These are phyloP conservation scores for Anolis apletophallus DNA, from an alignment of 2,797 vertebrate genomes.

Conservation along the genomic window DNA sequence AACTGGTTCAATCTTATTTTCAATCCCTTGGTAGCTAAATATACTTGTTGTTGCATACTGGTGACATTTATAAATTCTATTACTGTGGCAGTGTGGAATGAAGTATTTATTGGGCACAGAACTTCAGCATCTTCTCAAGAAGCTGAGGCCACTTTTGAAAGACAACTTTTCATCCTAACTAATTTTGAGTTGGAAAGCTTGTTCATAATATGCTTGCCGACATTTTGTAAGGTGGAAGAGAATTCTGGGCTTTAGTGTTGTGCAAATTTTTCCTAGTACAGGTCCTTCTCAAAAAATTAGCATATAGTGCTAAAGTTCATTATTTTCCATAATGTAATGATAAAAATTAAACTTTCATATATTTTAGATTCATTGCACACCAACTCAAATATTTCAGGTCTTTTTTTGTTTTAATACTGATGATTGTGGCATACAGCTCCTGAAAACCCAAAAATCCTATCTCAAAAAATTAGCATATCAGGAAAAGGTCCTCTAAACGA, in stretches of 20 bases:
- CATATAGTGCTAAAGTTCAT: too few relatives aligned
- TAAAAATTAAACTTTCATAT: too few relatives aligned
- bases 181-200: background rate
- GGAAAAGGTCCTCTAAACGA: too few relatives aligned
- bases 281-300: too few relatives aligned
- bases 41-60: background rate
- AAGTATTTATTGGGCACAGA: background rate
- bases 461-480: too few relatives aligned
- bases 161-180: background rate
- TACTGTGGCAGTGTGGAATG: background rate
- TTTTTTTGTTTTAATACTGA: too few relatives aligned
- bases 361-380: too few relatives aligned
- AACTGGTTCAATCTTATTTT: slow-evolving; percentile 25
- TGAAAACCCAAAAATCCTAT: too few relatives aligned
- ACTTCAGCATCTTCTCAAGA: background rate
- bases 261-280: background rate
- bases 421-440: too few relatives aligned
- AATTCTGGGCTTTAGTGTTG: background rate
- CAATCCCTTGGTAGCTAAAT: background rate
- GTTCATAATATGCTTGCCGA: too few relatives aligned
- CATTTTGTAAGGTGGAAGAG: background rate
- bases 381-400: too few relatives aligned
- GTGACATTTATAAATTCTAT: background rate
- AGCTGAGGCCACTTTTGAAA: background rate
- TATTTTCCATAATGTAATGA: too few relatives aligned